Evolutionary conservation across 2,113 vertebrate genomes (phyloP).

Genomic region (Sapajus apella): DNA sequence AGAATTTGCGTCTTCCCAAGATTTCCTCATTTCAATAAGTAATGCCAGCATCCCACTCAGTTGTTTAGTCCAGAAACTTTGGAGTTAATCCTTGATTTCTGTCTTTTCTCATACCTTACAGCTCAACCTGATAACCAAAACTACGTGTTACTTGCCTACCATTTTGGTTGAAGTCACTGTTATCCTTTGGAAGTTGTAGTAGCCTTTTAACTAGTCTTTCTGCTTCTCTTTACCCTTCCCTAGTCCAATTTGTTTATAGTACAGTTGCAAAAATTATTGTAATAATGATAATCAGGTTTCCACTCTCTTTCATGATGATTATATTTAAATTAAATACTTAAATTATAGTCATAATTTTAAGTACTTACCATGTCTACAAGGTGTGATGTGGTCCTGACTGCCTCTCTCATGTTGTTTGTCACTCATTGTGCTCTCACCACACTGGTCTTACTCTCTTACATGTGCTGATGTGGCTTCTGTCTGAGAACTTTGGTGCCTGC

Average conservation of each 20-base stretch:
- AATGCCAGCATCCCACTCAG: not conserved
- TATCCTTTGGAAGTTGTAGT: not conserved
- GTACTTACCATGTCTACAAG: not conserved
- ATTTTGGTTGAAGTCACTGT: not conserved
- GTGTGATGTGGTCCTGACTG: not conserved
- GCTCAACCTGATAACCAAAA: not conserved
- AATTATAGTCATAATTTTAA: not conserved
- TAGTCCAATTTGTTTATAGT: not conserved
- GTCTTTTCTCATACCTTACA: not conserved
- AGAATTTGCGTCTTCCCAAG: not conserved
- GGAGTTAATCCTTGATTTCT: not conserved
- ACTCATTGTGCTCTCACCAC: not conserved
- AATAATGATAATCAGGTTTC: not conserved
- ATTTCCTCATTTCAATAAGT: not conserved
- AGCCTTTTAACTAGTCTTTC: not conserved
- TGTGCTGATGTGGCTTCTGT: not conserved
- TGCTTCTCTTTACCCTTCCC: not conserved
- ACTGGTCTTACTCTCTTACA: rapidly evolving
- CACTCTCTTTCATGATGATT: not conserved
- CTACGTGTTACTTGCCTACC: not conserved
- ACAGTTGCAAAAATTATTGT: not conserved
- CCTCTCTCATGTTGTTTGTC: not conserved
- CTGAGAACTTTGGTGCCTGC: not conserved
- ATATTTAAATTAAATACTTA: not conserved
- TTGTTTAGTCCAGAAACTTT: not conserved